Evolutionary conservation across 2,797 vertebrate genomes (phyloP), one percentile per base, ranked within the genome.

Genomic region (Aphelocoma californica): DNA sequence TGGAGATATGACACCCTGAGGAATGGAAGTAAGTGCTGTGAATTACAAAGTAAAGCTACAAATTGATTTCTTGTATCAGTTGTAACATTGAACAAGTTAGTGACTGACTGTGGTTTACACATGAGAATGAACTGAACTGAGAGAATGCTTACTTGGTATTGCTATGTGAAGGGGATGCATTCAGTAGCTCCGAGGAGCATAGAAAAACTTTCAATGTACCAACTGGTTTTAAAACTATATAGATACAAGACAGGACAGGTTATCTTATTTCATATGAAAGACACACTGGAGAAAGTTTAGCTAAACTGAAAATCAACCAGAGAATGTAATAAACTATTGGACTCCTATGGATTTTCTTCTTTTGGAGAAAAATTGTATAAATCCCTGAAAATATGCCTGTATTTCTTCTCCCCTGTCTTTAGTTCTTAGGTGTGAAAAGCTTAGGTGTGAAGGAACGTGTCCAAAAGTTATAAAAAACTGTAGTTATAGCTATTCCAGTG

Each of bases 21-120:
- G 73, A 91, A 92, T 0, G 6, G 58, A 87, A 82, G 31, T 34
- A 61, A 75, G 4, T 16, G 45, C 29, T 42, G 53, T 38, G 62
- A 95, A 96, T 92, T 60, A 82, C 32, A 47, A 71, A 71, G 44
- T 62, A 80, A 83, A 87, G 20, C n/a, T 36, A 81, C 51, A 85
- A 82, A 96, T 13, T 26, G 81, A 88, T 86, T 91, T 91, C 73
- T 86, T 60, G 67, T 65, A 61, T 86, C 73, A 88, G 12, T 40
- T 17, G 16, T 36, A 91, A 89, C 51, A 79, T 16, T 67, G 51
- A 91, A 82, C 29, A 91, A 90, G 82, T 75, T 81, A 60, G 42
- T 77, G 84, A 95, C 70, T 81, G 88, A 79, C n/a, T 16, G 11
- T 45, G 45, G 14, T 48, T 89, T 92, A 69, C 42, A 81, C 50